Evolutionary conservation across 2,888 invertebrate genomes (phyloP), one percentile per base, ranked within the genome.

Genomic region (Cephus rjabovi): DNA sequence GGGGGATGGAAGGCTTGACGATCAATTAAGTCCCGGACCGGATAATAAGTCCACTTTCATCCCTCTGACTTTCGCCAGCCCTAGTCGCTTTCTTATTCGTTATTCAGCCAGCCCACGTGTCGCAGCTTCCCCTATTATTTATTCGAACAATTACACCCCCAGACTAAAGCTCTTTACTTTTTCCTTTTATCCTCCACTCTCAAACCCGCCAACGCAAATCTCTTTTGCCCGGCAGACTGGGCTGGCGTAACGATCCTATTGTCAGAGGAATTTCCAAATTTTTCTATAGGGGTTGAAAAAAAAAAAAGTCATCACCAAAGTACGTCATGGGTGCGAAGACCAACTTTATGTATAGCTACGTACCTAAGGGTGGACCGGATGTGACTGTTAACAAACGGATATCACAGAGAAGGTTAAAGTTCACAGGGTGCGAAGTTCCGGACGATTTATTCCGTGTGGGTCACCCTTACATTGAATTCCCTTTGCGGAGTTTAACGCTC

Each of bases 381-480:
- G 2, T 23, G 56, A 23, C 56, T 23, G 56, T 56, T 56, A 56
- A 6, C 4, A 23, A 9, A 56, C 23, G 56, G 23, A 56, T 56
- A 56, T 56, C 56, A 23, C 6, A 9, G 23, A 56, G 56, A 56
- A 56, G 56, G 56, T 56, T 23, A 56, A 56, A 56, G 56, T 56
- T 56, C 23, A 56, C 23, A 23, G 31, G 31, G 71, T 34, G 71
- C 71, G 15, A 34, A 12, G 33, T 71, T 71, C 31, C 71, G 33
- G 31, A 23, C 71, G 71, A 71, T 71, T 71, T 71, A 71, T 71
- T 33, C 34, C 71, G 11, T 12, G 31, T 9, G 71, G 71, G 33
- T 71, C 71, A 71, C 71, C 71, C 2, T 71, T 71, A 71, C 31
- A 15, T 31, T 71, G 71, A 71, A 71, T 71, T 34, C 71, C 6